These are phyloP conservation scores for Anabacerthia variegaticeps DNA, from an alignment of 2,797 vertebrate species.

Conservation along the genomic window DNA sequence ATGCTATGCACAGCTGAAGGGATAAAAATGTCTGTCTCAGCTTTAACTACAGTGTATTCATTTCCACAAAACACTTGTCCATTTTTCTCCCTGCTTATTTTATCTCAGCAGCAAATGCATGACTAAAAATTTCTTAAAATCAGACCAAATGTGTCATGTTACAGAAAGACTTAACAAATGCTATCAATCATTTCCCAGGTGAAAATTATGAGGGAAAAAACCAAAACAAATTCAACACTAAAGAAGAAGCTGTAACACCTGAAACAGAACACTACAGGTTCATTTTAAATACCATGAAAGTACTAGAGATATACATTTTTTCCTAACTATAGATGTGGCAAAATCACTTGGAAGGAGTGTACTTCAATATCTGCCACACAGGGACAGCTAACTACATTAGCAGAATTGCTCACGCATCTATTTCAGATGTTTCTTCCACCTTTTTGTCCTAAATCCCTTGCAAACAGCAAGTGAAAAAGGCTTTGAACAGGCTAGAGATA, in stretches of 20 bases:
- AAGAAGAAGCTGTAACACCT: background rate
- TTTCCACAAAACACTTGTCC: constrained; percentile 6
- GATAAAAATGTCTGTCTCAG: constrained; percentile 7
- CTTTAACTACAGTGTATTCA: constrained; percentile 29
- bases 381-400: background rate
- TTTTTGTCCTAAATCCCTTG: background rate
- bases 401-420: background rate
- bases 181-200: background rate
- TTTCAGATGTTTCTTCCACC: background rate
- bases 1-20: background rate
- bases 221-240: background rate
- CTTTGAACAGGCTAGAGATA: background rate
- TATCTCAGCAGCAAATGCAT: background rate
- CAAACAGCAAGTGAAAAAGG: background rate
- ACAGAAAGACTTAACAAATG: background rate
- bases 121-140: background rate
- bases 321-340: background rate
- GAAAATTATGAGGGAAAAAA: background rate
- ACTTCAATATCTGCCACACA: background rate
- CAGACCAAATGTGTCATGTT: background rate
- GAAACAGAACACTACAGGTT: background rate
- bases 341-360: background rate
- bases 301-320: background rate
- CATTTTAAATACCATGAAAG: background rate
- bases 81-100: constrained; percentile 29